Percentiles rank a stretch among this genome's conserved stretches.
phyloP scores from a whole-genome alignment of 2,888 invertebrate species.

The Isoperla grammatica region DNA sequence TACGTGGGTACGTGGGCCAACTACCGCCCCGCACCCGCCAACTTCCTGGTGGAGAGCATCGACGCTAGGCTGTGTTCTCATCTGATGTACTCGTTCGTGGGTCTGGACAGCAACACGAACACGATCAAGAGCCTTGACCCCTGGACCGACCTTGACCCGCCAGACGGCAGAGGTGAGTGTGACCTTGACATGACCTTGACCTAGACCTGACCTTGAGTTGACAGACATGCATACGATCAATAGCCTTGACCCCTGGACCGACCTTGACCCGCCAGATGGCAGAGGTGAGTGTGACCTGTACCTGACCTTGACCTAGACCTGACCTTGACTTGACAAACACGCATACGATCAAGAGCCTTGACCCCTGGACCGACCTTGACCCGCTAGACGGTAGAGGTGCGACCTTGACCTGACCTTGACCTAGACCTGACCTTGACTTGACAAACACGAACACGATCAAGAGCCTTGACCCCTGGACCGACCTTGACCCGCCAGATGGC shows the following conservation, averaged over 20 bases:
- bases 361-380: background rate
- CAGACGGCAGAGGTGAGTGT: background rate
- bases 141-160: conserved; percentile 35
- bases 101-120: conserved; percentile 37
- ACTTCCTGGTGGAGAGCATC: conserved; percentile 38
- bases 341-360: background rate
- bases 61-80: conserved; percentile 41
- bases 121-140: conserved; percentile 38
- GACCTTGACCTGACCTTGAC: no score
- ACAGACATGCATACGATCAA: conserved; percentile 30
- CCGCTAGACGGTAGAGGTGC: no score
- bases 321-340: background rate
- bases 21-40: conserved; percentile 37
- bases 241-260: conserved; percentile 37
- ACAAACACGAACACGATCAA: conserved; percentile 36
- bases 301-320: background rate
- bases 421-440: no score
- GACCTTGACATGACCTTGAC: background rate
- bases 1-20: conserved; percentile 40
- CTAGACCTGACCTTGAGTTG: background rate
- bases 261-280: conserved; percentile 30
- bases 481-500: conserved; percentile 34
- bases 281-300: conserved; percentile 21
- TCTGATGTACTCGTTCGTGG: conserved; percentile 41
- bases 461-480: conserved; percentile 37